Evolutionary conservation across 2,797 vertebrate genomes (phyloP).

Genomic region (Hapalemur alaotrensis): DNA sequence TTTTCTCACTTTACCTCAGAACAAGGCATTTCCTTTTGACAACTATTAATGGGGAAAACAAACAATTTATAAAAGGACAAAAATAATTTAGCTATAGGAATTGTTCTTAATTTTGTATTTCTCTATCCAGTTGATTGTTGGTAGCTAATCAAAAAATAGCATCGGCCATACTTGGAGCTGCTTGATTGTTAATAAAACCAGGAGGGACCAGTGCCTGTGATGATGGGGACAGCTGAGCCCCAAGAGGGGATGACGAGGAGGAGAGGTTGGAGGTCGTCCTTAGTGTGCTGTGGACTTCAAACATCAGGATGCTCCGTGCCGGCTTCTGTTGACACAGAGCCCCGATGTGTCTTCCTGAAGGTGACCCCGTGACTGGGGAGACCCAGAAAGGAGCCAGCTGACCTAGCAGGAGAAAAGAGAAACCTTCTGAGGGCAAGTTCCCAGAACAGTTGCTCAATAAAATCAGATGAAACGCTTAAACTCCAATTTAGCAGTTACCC

Average conservation of each 20-base stretch:
- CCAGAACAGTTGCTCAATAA: not conserved
- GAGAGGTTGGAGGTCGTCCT: not conserved
- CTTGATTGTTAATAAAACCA: not conserved
- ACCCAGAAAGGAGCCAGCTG: not conserved
- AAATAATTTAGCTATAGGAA: not conserved
- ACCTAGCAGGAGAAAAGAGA: not conserved
- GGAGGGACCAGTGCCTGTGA: not conserved
- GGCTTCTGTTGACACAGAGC: not conserved
- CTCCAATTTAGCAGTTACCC: not conserved
- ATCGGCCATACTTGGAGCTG: not conserved
- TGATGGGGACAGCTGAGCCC: not conserved
- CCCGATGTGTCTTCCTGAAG: not conserved
- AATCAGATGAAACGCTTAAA: not conserved
- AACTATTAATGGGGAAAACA: not conserved
- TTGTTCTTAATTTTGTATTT: not conserved
- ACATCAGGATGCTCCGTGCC: not conserved
- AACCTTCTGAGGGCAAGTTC: not conserved
- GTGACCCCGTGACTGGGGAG: not conserved
- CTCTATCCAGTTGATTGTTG: not conserved
- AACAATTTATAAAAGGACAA: not conserved
- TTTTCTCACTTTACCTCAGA: not conserved
- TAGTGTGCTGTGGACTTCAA: not conserved
- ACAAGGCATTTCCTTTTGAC: not conserved
- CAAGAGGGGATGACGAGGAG: not conserved
- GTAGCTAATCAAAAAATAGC: not conserved